phyloP scores from a whole-genome alignment of 2,113 vertebrate species.

The sheep (Ovis aries) region DNA sequence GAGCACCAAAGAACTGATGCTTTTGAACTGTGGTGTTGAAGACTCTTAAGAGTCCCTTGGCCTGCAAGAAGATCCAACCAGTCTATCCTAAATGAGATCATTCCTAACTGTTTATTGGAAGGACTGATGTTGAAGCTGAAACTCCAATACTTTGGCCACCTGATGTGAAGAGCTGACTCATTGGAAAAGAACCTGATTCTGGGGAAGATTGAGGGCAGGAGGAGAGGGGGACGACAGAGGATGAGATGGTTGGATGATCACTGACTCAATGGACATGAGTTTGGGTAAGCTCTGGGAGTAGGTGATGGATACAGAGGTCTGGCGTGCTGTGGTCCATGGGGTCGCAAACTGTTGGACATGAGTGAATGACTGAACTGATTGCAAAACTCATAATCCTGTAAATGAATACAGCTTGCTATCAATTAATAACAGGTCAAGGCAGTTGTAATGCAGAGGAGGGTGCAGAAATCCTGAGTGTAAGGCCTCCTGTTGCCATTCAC shows the following conservation, averaged over 20 bases:
- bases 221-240: neutral
- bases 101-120: neutral
- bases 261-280: neutral
- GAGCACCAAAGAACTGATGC: neutral
- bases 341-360: neutral
- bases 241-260: neutral
- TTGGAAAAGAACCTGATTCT: neutral
- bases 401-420: neutral
- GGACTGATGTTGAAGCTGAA: neutral
- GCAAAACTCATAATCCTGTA: neutral
- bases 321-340: accelerated
- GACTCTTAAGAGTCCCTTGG: neutral
- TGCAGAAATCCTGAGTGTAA: neutral
- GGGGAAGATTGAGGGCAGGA: neutral
- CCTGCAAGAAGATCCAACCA: neutral
- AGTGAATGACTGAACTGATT: neutral
- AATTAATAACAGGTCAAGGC: neutral
- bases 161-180: neutral
- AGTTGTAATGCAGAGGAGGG: neutral
- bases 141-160: neutral
- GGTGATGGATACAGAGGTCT: neutral
- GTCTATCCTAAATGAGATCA: neutral
- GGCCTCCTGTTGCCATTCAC: neutral
- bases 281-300: neutral
- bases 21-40: neutral